Base-by-base conservation (phyloP, 2,888 invertebrate species). In the Sesia bembeciformis region DNA sequence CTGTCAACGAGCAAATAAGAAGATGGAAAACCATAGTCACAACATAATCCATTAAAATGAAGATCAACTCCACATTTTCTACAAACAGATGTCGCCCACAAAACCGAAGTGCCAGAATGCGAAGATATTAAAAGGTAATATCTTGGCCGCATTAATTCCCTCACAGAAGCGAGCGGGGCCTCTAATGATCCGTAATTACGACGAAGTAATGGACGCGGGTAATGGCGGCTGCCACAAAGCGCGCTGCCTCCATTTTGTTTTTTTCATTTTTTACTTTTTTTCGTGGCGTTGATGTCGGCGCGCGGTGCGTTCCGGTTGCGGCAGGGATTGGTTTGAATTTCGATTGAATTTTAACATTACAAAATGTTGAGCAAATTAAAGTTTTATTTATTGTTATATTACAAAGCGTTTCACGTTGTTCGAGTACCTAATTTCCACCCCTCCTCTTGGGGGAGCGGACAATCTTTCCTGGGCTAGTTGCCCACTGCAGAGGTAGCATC, bases 121-220 rank as follows among this genome's bases (percentile, higher is more conserved):
- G 67, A 55, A 63, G 72, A 77, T 78, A 84, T 84, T 84, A 84
- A 84, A 83, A 82, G 78, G 75, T 79, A 74, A 81, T 82, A 82
- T 78, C 67, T 71, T 61, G 62, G 62, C 61, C 59, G 59, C 72
- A 70, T 77, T 78, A 74, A 74, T 67, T 64, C 64, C 68, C 70
- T 70, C 67, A 67, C 78, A 73, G 78, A 74, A 76, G 82, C 81
- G 74, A 57, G 68, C 66, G 66, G 62, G 66, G 62, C 57, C 67
- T 73, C 80, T 88, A 88, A 88, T 87, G 85, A 84, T 83, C 75
- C 74, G 81, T 85, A 87, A 88, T 88, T 86, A 85, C 84, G 77
- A 67, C 67, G 63, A 57, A 66, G 85, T 86, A 86, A 87, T 86
- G 81, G 85, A 78, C 74, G 70, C 78, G 59, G 51, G 77, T 74